Conservation (phyloP, 2,113 vertebrate genomes). For the Chlorodrepanis virens region DNA sequence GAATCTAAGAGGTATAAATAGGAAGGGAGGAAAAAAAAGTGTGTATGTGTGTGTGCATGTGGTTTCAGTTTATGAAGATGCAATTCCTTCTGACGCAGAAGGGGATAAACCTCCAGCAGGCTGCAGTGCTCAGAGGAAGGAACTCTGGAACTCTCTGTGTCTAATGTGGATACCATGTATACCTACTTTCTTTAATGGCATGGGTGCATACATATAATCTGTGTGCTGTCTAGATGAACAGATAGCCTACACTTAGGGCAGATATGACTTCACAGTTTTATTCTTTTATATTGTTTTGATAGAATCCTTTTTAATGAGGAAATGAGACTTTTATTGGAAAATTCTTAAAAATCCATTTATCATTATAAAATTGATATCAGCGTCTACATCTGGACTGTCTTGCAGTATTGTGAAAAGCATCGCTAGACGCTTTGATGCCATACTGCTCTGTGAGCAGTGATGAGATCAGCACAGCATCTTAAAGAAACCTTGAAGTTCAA, state of each 20-base stretch:
- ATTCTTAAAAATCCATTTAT: background rate
- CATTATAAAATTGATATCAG: background rate
- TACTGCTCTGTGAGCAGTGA: background rate
- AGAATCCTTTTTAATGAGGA: background rate
- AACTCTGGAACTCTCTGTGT: background rate
- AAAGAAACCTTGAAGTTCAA: background rate
- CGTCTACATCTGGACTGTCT: background rate
- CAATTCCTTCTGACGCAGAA: conserved; percentile 34
- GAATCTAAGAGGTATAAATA: conserved; percentile 40
- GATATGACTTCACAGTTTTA: background rate
- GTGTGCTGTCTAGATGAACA: background rate
- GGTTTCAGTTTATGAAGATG: conserved; percentile 14
- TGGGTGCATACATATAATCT: background rate
- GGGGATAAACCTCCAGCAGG: background rate
- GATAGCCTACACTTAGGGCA: background rate
- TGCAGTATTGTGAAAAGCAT: background rate
- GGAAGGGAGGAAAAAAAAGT: background rate
- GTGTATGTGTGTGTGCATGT: background rate
- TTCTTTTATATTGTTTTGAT: background rate
- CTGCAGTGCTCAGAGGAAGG: background rate
- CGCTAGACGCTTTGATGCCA: background rate
- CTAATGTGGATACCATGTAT: background rate
- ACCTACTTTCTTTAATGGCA: background rate
- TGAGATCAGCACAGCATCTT: background rate
- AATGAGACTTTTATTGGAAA: background rate